These are phyloP conservation scores for Halcyon chelicuti DNA, from an alignment of 2,797 vertebrate genomes.

Conservation along the genomic window DNA sequence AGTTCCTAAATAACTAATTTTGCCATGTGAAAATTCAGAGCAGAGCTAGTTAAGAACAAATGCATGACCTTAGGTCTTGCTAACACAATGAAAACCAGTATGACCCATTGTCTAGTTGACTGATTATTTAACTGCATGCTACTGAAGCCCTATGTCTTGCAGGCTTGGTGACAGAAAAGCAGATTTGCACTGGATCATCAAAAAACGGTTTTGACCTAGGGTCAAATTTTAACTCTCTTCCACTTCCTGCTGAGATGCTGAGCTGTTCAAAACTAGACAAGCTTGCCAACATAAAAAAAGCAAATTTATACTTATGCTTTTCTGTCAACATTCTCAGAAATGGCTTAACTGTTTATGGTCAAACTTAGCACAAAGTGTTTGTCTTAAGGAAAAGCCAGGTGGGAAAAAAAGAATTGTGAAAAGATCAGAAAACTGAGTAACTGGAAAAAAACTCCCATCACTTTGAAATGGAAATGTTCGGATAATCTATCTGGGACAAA, in stretches of 20 bases:
- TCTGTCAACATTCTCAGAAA: constrained; percentile 4
- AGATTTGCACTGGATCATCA: constrained; percentile 6
- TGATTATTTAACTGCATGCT: not conserved
- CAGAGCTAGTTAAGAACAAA: not conserved
- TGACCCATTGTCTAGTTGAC: not conserved
- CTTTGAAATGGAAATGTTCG: not conserved
- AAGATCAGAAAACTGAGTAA: not conserved
- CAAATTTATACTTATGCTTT: not conserved
- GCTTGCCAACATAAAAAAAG: not conserved
- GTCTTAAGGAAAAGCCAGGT: not conserved
- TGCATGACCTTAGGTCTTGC: not conserved
- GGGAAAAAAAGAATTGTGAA: not conserved
- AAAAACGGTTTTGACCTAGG: not conserved
- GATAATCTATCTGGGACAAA: no score
- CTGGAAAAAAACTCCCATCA: fast-evolving
- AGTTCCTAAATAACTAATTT: not conserved
- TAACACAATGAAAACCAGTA: not conserved
- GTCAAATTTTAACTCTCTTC: constrained; percentile 41
- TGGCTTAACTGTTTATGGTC: constrained; percentile 4
- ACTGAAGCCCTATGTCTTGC: not conserved
- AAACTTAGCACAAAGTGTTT: not conserved
- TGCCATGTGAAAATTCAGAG: not conserved
- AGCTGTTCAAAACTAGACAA: constrained; percentile 17
- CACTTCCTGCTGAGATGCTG: constrained; percentile 29
- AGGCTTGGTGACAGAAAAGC: not conserved